Evolutionary conservation across 2,113 vertebrate species (phyloP).

Genomic region (Noturus placidus): DNA sequence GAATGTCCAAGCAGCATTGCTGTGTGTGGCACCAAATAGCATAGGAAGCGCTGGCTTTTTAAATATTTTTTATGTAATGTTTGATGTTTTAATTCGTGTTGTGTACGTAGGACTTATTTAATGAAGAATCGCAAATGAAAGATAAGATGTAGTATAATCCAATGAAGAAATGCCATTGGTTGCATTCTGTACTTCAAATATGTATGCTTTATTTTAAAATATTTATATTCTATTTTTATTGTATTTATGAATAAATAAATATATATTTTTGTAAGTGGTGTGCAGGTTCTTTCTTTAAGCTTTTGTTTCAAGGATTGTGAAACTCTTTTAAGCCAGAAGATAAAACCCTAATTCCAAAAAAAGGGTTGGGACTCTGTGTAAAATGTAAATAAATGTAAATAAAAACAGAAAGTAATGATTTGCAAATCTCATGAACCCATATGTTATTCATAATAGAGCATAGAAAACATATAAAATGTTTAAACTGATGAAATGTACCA

Average conservation of each 20-base stretch:
- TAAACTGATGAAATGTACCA: too few species aligned
- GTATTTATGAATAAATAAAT: constrained; percentile 22
- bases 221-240: constrained; percentile 13
- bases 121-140: not conserved
- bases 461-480: too few species aligned
- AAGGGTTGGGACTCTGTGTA: too few species aligned
- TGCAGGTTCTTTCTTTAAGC: not conserved
- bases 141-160: not conserved
- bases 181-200: not conserved
- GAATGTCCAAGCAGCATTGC: not conserved
- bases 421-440: too few species aligned
- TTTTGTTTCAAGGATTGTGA: not conserved
- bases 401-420: too few species aligned
- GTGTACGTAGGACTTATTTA: not conserved
- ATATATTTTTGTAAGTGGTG: not conserved
- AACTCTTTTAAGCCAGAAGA: too few species aligned
- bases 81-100: not conserved
- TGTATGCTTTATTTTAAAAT: not conserved
- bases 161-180: not conserved
- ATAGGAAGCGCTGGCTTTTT: not conserved
- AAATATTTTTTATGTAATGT: not conserved
- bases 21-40: not conserved
- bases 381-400: too few species aligned
- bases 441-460: too few species aligned
- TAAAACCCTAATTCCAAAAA: too few species aligned